Base-by-base conservation (phyloP, 2,888 invertebrate species). In the Sinotaia quadrata region DNA sequence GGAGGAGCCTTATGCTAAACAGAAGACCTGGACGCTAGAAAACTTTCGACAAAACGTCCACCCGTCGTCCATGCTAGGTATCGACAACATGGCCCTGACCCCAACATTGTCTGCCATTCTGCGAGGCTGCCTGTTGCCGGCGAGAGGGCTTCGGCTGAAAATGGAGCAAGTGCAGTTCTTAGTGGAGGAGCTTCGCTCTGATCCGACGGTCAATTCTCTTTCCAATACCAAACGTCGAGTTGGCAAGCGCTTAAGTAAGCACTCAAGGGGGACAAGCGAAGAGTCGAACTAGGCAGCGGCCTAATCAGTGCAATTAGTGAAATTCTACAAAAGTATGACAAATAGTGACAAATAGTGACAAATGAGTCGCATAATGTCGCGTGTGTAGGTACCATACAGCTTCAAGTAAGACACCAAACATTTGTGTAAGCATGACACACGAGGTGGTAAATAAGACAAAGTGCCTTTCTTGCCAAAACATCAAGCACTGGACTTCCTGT, bases 11-110 rank as follows among this genome's bases (percentile, higher is more conserved):
- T 75, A 65, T 37, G 47, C 37, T 18, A 52, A 69, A 0, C 73
- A 79, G 54, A 73, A 75, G 34, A 47, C 33, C 0, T 67, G 69
- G 69, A 52, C 67, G 4, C 72, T 81, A 24, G 60, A 62, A 2
- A 67, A 74, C 18, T 84, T 81, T 68, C 68, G 74, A 0, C 57
- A 70, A 18, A 54, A 72, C 5, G 65, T 80, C 3, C 63, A 79
- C 44, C 79, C 79, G 0, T 67, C 47, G 24, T 56, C n/a, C 8
- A 80, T 81, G 78, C 60, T 83, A 31, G 62, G 44, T 4, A 49
- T 61, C 33, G 58, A 57, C 24, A 37, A 52, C 1, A 52, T 71
- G 4, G 15, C 52, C 63, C 44, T 71, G 33, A 47, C 44, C 36
- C 57, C 54, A 18, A 56, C 59, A 31, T 33, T 74, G 47, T 62